Evolutionary conservation across 2,888 invertebrate species (phyloP).

Genomic region (Polymixis lichenea): DNA sequence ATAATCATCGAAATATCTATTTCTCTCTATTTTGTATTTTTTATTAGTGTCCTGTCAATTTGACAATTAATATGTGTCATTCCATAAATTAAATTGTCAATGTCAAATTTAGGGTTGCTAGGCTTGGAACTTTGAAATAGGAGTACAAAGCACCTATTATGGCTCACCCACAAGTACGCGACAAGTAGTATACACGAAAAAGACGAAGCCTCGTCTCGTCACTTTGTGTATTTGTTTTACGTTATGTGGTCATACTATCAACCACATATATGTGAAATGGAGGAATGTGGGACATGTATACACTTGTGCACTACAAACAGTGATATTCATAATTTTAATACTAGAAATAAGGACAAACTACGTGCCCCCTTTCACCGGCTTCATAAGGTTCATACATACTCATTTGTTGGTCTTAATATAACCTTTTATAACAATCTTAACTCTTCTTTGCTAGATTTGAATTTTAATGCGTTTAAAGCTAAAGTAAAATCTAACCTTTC

Average conservation of each 20-base stretch:
- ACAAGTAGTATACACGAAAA: too few species aligned
- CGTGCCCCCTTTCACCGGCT: too few species aligned
- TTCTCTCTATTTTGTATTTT: conserved; percentile 52
- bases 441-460: too few species aligned
- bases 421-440: too few species aligned
- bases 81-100: neutral
- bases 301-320: too few species aligned
- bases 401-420: too few species aligned
- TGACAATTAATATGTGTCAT: conserved; percentile 38
- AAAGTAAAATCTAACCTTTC: too few species aligned
- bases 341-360: too few species aligned
- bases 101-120: conserved; percentile 34
- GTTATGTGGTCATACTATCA: neutral
- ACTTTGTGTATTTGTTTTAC: neutral
- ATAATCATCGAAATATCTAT: conserved; percentile 2
- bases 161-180: neutral
- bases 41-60: conserved; percentile 36
- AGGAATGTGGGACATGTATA: neutral
- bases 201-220: neutral
- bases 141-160: neutral
- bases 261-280: neutral
- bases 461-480: too few species aligned
- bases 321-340: too few species aligned
- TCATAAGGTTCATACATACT: too few species aligned
- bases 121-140: neutral